Conservation (phyloP, 1,140 invertebrate genomes). For the Harpegnathos saltator region DNA sequence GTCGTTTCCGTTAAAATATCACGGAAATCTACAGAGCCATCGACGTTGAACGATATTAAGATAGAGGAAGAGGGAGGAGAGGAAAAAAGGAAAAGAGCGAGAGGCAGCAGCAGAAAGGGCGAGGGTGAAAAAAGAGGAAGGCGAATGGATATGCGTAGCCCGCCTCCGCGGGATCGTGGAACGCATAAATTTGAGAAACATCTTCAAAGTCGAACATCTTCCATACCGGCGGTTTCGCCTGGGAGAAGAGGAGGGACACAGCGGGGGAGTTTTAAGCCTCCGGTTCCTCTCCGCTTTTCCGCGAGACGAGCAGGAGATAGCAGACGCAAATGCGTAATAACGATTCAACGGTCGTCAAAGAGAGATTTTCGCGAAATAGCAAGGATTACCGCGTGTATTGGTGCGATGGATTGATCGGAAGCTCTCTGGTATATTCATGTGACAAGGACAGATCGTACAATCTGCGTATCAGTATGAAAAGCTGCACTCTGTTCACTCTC, state of each 20-base stretch:
- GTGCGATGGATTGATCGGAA: no score
- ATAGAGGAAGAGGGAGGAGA: conserved; percentile 17
- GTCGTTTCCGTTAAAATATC: conserved; percentile 37
- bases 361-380: neutral
- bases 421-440: no score
- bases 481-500: no score
- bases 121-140: neutral
- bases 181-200: conserved; percentile 57
- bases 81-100: neutral
- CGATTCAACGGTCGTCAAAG: conserved; percentile 40
- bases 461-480: no score
- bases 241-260: neutral
- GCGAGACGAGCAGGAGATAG: neutral
- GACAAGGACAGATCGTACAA: no score
- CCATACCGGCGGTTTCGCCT: conserved; percentile 13
- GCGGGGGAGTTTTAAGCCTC: neutral
- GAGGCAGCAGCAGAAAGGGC: neutral
- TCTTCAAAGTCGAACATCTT: neutral
- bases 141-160: conserved; percentile 9
- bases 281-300: neutral
- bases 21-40: neutral
- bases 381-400: neutral
- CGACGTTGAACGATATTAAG: conserved; percentile 44
- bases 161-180: conserved; percentile 23
- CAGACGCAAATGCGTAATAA: conserved; percentile 54